A percentile compares a stretch with the other conserved stretches of the same genome.
These are phyloP conservation scores for Elephantulus edwardii DNA, from an alignment of 2,113 vertebrate species.

Conservation along the genomic window DNA sequence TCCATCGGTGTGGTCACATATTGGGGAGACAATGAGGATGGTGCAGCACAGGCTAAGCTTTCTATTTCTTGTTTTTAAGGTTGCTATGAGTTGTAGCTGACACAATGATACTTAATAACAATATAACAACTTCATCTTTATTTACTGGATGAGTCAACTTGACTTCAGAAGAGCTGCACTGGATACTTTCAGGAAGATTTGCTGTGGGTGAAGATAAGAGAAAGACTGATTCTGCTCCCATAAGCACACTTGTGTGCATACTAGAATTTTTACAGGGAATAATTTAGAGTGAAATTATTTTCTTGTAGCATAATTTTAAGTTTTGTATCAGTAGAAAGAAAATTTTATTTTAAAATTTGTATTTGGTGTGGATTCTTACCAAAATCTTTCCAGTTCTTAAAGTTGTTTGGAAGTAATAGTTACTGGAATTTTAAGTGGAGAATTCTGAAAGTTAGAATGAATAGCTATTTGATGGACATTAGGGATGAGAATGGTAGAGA, in stretches of 20 bases:
- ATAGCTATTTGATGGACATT: background rate
- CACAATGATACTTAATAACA: too few species aligned
- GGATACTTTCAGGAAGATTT: background rate
- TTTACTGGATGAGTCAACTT: background rate
- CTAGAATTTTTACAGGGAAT: background rate
- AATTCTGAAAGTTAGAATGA: too few species aligned
- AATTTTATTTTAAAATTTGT: background rate
- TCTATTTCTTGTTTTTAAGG: too few species aligned
- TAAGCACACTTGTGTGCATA: too few species aligned
- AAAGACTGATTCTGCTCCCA: too few species aligned
- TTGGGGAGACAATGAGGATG: too few species aligned
- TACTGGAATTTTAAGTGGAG: too few species aligned
- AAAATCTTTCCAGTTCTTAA: background rate
- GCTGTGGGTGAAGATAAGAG: background rate
- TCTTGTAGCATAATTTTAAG: background rate
- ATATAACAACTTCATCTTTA: too few species aligned
- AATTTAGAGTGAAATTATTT: background rate
- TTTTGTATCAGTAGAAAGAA: background rate
- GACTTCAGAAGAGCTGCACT: background rate
- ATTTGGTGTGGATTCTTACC: background rate
- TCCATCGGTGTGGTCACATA: too few species aligned
- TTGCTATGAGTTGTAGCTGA: too few species aligned
- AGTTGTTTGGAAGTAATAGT: too few species aligned
- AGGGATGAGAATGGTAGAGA: background rate
- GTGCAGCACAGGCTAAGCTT: too few species aligned